Base-by-base conservation (phyloP, 2,888 invertebrate species). In the Melipona bicolor region DNA sequence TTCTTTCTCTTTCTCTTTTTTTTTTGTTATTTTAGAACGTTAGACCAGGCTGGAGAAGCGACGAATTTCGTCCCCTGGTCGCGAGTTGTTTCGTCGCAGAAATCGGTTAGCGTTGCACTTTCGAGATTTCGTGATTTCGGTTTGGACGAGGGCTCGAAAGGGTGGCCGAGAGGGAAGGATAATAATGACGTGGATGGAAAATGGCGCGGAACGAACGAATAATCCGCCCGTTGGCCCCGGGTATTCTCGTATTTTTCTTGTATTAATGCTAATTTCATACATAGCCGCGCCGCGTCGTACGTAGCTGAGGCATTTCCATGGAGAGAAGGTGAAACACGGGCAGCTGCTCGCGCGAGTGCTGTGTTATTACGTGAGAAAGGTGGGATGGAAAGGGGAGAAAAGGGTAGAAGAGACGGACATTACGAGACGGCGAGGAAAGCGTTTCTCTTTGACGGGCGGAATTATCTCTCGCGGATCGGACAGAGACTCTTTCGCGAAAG, bases 181-280 rank as follows among this genome's bases (percentile, higher is more conserved):
- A 77, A 73, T 79, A 77, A 71, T 70, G 72, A 49, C 50, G 78
- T 65, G 84, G 82, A 83, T 70, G 79, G 85, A 86, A 43, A 88
- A 77, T 68, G 64, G 69, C 64, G 75, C 69, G 56, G 68, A 52
- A 43, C 52, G 59, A 61, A 59, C 54, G 82, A 67, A 77, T 80
- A 84, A 77, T 70, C 62, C 71, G 61, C 52, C 54, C 71, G 56
- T 62, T 54, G 54, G 54, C 54, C 64, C 43, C 15, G 21, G 21
- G 19, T 0, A 74, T 74, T 82, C 75, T 83, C 88, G 83, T 89
- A 82, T 90, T 91, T 91, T 91, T 89, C 90, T 87, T 86, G 90
- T 89, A 91, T 90, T 91, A 92, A 92, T 91, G 92, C 87, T 93
- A 92, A 92, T 92, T 92, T 92, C 91, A 92, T 91, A 92, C 92